These are phyloP conservation scores for Clanis bilineata DNA, from an alignment of 2,888 invertebrate species.

Conservation along the genomic window DNA sequence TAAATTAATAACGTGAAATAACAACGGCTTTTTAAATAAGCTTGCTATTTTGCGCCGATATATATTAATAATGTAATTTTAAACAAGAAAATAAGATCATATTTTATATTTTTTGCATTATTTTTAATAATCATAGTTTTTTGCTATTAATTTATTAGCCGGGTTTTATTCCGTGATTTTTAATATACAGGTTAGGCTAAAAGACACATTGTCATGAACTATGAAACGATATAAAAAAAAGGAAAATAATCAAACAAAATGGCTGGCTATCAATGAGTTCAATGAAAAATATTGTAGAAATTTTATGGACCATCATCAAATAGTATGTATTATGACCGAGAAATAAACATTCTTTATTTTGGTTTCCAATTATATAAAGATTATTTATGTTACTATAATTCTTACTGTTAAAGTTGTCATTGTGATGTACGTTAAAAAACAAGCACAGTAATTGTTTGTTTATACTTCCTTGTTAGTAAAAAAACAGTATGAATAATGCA, in stretches of 20 bases:
- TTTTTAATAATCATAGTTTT: too few species aligned
- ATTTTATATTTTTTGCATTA: too few species aligned
- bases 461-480: conserved; percentile 32
- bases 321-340: conserved; percentile 40
- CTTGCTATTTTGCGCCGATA: too few species aligned
- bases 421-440: conserved; percentile 21
- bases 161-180: background rate
- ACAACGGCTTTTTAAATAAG: too few species aligned
- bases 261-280: conserved; percentile 52
- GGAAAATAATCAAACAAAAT: conserved; percentile 63
- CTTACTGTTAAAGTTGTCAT: conserved; percentile 22
- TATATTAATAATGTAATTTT: too few species aligned
- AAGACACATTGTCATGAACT: background rate
- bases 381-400: conserved; percentile 20
- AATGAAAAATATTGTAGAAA: conserved; percentile 52
- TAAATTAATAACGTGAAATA: too few species aligned
- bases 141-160: too few species aligned
- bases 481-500: conserved; percentile 19
- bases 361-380: conserved; percentile 17
- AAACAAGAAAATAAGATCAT: too few species aligned
- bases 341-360: conserved; percentile 12
- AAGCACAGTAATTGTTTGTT: conserved; percentile 44
- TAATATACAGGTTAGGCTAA: background rate
- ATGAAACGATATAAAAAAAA: conserved; percentile 26
- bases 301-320: conserved; percentile 43